Evolutionary conservation across 2,888 invertebrate species (phyloP), one percentile per base, ranked within the genome.

Genomic region (Marasmarcha lunaedactyla): DNA sequence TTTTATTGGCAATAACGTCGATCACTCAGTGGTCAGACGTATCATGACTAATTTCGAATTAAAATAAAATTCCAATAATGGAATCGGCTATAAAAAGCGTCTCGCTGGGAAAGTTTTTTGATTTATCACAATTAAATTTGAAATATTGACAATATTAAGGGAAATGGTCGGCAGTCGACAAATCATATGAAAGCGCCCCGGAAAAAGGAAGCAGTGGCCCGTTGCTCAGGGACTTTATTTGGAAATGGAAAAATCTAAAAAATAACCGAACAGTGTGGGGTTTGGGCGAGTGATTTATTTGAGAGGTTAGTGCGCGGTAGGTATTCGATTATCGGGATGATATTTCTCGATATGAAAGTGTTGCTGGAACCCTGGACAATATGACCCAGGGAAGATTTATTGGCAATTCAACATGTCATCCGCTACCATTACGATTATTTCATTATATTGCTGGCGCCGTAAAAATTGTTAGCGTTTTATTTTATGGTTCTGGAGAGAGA

Each of bases 321-420:
- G 48, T 56, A 67, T 76, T 73, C 81, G 79, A 79, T 81, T 81
- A 81, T 70, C 71, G 71, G 63, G 71, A 81, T 81, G 79, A 79
- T 81, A 81, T 78, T 83, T 79, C 74, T 77, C 72, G 77, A 81
- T 83, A 84, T 83, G 79, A 79, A 84, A 84, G 84, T 83, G 83
- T 84, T 77, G 74, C 74, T 69, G 72, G 76, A 59, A 78, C 73
- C 67, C 71, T 64, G 79, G 81, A 83, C 83, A 83, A 83, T 83
- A 83, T 84, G 83, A 84, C 76, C 77, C 77, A 68, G 59, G 69
- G 77, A 77, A 76, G 79, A 84, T 84, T 83, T 84, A 84, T 84
- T 63, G 63, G 69, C 76, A 64, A 81, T 84, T 77, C 77, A 64
- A 67, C 58, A 66, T 79, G 74, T 77, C 74, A 63, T 72, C 67